phyloP scores from a whole-genome alignment of 2,888 invertebrate genomes.

The Rugalucina vietnamica region DNA sequence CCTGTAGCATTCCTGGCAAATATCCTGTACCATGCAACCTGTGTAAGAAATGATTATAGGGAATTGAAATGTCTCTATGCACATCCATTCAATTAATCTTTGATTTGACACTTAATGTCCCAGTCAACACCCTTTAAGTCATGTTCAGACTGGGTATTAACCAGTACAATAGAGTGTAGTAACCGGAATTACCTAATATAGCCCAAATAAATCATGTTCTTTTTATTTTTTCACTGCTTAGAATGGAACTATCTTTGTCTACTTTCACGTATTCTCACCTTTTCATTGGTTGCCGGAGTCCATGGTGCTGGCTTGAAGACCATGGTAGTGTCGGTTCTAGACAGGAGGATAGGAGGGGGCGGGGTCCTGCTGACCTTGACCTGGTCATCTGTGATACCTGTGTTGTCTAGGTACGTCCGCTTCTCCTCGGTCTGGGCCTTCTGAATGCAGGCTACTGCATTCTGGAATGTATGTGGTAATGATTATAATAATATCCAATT shows the following conservation, averaged over 20 bases:
- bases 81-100: no score
- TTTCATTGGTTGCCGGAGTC: slow-evolving; percentile 74
- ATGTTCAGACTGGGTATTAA: no score
- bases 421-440: slow-evolving; percentile 80
- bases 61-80: background rate
- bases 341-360: slow-evolving; percentile 81
- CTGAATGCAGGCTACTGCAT: slow-evolving; percentile 75
- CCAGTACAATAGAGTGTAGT: no score
- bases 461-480: slow-evolving; percentile 62
- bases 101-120: no score
- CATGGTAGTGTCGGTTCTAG: slow-evolving; percentile 81
- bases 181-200: no score
- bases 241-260: no score
- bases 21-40: slow-evolving; percentile 83
- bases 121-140: no score
- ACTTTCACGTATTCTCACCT: no score
- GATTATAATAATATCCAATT: background rate
- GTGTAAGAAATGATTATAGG: background rate
- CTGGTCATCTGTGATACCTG: slow-evolving; percentile 49
- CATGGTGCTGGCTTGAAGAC: slow-evolving; percentile 81
- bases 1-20: slow-evolving; percentile 80
- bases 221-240: no score
- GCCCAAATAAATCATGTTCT: no score
- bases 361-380: slow-evolving; percentile 71
- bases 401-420: slow-evolving; percentile 78